Evolutionary conservation across 2,113 vertebrate genomes (phyloP).

Genomic region (Nothocercus nigrocapillus): DNA sequence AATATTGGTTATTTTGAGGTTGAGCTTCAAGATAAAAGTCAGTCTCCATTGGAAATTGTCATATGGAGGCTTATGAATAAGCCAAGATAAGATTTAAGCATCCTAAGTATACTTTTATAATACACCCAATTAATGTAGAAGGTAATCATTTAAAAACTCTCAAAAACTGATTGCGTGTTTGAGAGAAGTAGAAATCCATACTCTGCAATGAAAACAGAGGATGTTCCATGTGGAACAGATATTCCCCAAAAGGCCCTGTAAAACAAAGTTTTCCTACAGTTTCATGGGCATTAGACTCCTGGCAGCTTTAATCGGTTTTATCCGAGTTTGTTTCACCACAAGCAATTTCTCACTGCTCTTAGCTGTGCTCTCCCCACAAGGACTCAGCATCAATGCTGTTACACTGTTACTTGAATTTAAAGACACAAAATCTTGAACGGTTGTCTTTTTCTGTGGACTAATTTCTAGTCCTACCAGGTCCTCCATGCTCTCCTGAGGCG

Average conservation of each 20-base stretch:
- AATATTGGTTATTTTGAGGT: background rate
- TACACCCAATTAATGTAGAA: background rate
- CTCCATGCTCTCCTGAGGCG: background rate
- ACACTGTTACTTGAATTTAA: background rate
- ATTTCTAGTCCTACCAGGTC: background rate
- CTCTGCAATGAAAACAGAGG: background rate
- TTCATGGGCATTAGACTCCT: background rate
- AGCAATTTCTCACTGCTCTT: background rate
- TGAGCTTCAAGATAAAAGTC: background rate
- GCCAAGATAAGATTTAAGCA: background rate
- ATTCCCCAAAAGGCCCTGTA: background rate
- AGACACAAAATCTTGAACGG: background rate
- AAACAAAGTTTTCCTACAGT: background rate
- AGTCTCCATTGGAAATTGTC: background rate
- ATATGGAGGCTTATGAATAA: background rate
- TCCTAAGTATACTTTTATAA: background rate
- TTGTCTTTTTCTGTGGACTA: background rate
- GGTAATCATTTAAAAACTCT: background rate
- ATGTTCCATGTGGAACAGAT: background rate
- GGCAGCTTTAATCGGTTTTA: background rate
- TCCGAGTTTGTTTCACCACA: background rate
- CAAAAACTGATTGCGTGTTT: background rate
- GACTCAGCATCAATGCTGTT: background rate
- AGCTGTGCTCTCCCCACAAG: background rate
- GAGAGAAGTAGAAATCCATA: background rate